These are phyloP conservation scores for Sphaerophoria taeniata DNA, from an alignment of 2,888 invertebrate species.

Conservation along the genomic window DNA sequence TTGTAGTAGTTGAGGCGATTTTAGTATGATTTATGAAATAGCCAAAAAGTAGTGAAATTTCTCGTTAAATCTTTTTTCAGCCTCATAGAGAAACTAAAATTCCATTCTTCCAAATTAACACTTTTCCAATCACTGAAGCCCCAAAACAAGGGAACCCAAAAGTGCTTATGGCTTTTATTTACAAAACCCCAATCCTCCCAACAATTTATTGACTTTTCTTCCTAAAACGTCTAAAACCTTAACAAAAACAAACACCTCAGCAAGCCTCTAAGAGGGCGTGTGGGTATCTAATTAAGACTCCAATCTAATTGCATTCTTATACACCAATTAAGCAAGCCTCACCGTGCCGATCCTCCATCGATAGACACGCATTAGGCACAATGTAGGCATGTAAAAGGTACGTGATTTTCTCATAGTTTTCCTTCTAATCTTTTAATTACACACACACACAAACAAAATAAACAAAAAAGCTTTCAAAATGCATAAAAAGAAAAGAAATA, in stretches of 20 bases:
- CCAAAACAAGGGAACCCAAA: slow-evolving; percentile 12
- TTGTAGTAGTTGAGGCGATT: too few species aligned
- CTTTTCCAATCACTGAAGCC: slow-evolving; percentile 27
- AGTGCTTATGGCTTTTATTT: slow-evolving; percentile 10
- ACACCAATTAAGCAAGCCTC: slow-evolving; percentile 52
- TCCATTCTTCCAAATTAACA: slow-evolving; percentile 7
- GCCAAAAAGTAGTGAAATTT: background rate
- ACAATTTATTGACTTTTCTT: slow-evolving; percentile 44
- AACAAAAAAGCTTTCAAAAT: too few species aligned
- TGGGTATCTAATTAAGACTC: slow-evolving; percentile 59
- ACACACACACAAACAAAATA: slow-evolving; percentile 24
- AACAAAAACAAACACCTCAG: slow-evolving; percentile 39
- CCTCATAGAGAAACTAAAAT: background rate
- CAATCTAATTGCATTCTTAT: slow-evolving; percentile 62
- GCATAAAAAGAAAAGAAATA: slow-evolving; percentile 20
- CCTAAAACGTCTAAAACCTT: slow-evolving; percentile 28
- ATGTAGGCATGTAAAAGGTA: background rate
- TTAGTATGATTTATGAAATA: too few species aligned
- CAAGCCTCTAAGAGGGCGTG: slow-evolving; percentile 58
- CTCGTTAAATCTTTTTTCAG: background rate
- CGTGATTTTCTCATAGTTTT: slow-evolving; percentile 67
- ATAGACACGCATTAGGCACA: too few species aligned
- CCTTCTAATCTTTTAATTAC: slow-evolving; percentile 71
- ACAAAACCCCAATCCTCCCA: slow-evolving; percentile 20
- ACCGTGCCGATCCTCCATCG: too few species aligned